These are phyloP conservation scores for Ridgeia piscesae DNA, from an alignment of 1,140 invertebrate genomes.

Conservation along the genomic window DNA sequence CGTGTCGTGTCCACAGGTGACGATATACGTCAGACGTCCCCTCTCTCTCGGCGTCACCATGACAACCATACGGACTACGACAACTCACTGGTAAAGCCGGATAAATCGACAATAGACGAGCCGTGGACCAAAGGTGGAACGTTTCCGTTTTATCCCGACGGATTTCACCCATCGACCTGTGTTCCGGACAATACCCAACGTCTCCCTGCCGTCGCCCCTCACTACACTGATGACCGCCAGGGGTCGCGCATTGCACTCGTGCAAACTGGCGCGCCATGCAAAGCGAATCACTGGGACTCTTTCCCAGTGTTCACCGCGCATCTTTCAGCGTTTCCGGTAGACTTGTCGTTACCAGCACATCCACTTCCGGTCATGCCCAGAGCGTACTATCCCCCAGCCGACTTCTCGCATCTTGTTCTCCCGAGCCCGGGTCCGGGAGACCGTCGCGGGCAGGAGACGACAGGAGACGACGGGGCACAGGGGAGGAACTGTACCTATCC, in stretches of 20 bases:
- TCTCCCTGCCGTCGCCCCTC: too few species aligned
- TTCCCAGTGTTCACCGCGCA: not conserved
- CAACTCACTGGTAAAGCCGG: not conserved
- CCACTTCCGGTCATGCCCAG: not conserved
- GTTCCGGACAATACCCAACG: not conserved
- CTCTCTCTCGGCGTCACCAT: not conserved
- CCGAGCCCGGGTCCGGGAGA: not conserved
- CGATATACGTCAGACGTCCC: not conserved
- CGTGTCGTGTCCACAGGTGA: not conserved
- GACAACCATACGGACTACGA: not conserved
- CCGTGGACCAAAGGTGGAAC: not conserved
- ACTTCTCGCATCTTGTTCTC: not conserved
- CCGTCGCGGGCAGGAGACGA: not conserved
- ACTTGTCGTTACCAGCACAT: not conserved
- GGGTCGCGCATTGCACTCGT: not conserved
- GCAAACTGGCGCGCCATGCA: not conserved
- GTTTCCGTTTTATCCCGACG: not conserved
- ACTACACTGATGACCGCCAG: not conserved
- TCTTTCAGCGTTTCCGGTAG: not conserved
- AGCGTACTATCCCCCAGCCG: not conserved
- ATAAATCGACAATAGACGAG: not conserved
- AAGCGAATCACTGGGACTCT: not conserved
- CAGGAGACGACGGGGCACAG: not conserved
- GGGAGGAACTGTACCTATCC: not conserved
- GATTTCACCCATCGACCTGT: not conserved